Evolutionary conservation across 1,140 invertebrate genomes (phyloP).

Genomic region (Phortica variegata): DNA sequence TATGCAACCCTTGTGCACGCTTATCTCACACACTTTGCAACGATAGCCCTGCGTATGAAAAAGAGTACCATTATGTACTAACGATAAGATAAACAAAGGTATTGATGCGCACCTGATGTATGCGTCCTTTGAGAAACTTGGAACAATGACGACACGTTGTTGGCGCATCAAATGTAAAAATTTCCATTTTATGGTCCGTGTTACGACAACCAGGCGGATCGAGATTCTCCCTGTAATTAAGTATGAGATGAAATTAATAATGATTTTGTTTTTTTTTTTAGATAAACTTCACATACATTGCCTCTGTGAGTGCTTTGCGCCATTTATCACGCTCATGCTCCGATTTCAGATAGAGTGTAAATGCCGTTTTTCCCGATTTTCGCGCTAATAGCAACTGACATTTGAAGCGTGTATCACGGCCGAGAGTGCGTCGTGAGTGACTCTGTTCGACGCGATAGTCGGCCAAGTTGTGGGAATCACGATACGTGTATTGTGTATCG

Average conservation of each 20-base stretch:
- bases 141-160: constrained; percentile 79
- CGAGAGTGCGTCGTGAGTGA: constrained; percentile 63
- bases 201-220: constrained; percentile 74
- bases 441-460: constrained; percentile 87
- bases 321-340: constrained; percentile 86
- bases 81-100: background rate
- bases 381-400: constrained; percentile 83
- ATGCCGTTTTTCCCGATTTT: constrained; percentile 78
- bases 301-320: constrained; percentile 89
- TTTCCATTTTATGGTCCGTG: constrained; percentile 83
- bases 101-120: constrained; percentile 57
- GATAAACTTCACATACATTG: constrained; percentile 70
- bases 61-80: background rate
- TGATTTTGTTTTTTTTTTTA: background rate
- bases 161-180: constrained; percentile 83
- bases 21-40: constrained; percentile 71
- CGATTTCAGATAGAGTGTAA: constrained; percentile 86
- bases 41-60: constrained; percentile 69
- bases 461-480: constrained; percentile 79
- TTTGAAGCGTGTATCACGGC: constrained; percentile 72
- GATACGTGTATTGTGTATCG: constrained; percentile 89
- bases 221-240: constrained; percentile 76
- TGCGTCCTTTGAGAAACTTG: constrained; percentile 87
- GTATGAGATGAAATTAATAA: constrained; percentile 2
- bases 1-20: constrained; percentile 78